A percentile compares a stretch with the other conserved stretches of the same genome.
Conservation (phyloP, 2,113 vertebrate species). For the Vulpes vulpes region DNA sequence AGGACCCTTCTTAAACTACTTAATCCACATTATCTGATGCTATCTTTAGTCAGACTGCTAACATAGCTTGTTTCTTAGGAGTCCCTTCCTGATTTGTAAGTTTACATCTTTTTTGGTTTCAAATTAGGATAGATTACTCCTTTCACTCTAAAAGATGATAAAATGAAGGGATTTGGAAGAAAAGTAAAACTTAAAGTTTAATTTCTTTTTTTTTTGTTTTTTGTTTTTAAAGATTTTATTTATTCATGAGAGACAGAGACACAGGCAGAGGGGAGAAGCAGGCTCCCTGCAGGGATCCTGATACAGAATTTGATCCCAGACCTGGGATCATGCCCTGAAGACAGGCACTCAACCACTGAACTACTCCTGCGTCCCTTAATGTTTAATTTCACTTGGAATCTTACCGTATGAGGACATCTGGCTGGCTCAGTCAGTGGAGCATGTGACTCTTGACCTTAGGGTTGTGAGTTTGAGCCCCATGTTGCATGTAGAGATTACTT, state of each 20-base stretch:
- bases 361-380: neutral
- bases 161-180: slow-evolving; percentile 50
- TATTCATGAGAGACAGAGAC: no score
- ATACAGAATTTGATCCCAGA: no score
- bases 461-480: neutral
- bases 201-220: neutral
- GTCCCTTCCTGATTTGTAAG: neutral
- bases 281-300: no score
- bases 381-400: neutral
- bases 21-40: neutral
- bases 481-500: neutral
- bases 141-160: slow-evolving; percentile 6
- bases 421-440: neutral
- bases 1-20: neutral
- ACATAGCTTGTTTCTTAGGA: neutral
- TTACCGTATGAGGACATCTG: neutral
- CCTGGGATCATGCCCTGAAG: no score
- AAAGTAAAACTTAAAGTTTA: neutral
- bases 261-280: no score
- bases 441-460: neutral
- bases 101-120: slow-evolving; percentile 39
- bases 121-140: slow-evolving; percentile 16
- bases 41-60: neutral
- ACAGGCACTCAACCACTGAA: no score
- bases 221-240: no score